Conservation (phyloP, 2,888 invertebrate genomes). For the Amphipyra tragopoginis region DNA sequence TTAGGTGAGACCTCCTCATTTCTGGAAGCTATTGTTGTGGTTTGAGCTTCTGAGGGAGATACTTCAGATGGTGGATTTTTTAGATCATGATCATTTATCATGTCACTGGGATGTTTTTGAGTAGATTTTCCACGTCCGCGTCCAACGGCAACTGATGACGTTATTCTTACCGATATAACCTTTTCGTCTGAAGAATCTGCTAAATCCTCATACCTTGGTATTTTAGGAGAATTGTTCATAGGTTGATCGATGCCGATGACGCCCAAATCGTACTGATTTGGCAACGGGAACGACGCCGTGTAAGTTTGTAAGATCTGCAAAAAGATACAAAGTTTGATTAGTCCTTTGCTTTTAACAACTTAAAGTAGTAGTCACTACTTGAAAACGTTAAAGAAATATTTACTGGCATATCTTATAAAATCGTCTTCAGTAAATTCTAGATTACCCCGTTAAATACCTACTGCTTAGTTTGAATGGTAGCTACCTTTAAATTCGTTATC, state of each 20-base stretch:
- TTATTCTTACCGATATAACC: constrained; percentile 89
- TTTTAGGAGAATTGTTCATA: constrained; percentile 62
- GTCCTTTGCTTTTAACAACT: background rate
- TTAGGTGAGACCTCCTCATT: constrained; percentile 65
- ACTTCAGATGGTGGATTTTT: constrained; percentile 36
- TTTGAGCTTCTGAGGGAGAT: constrained; percentile 33
- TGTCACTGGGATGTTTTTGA: constrained; percentile 32
- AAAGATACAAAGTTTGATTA: constrained; percentile 23
- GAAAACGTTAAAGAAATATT: too few relatives aligned
- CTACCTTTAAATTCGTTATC: too few relatives aligned
- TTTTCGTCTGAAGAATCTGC: constrained; percentile 75
- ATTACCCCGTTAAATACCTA: too few relatives aligned
- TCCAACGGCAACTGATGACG: constrained; percentile 90
- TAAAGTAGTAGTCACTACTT: too few relatives aligned
- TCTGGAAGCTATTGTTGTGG: constrained; percentile 53
- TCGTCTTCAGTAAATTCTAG: too few relatives aligned
- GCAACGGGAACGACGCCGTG: constrained; percentile 72
- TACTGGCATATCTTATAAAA: too few relatives aligned
- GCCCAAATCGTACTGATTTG: constrained; percentile 59
- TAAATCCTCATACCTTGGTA: constrained; percentile 66
- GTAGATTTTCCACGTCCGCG: constrained; percentile 77
- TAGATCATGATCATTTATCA: constrained; percentile 24
- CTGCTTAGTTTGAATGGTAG: too few relatives aligned
- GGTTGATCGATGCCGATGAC: constrained; percentile 56
- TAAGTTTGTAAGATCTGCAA: constrained; percentile 81